Conservation (phyloP, 2,888 invertebrate species). For the Agonopterix subpropinquella region DNA sequence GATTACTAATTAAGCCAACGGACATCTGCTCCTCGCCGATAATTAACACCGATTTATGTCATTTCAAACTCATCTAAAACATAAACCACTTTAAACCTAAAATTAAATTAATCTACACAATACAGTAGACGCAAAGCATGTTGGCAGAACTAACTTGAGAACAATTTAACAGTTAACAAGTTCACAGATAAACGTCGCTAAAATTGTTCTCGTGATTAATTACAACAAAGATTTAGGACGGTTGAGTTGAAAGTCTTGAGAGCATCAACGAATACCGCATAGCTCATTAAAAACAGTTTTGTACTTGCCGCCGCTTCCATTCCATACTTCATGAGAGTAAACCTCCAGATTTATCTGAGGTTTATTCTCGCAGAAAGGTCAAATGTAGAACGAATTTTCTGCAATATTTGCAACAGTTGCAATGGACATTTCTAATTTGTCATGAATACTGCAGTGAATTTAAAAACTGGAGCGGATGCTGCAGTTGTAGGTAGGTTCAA, state of each 20-base stretch:
- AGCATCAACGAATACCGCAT: slow-evolving; percentile 13
- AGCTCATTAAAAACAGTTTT: slow-evolving; percentile 20
- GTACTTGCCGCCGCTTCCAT: slow-evolving; percentile 3
- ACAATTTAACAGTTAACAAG: slow-evolving; percentile 50
- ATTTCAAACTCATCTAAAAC: slow-evolving; percentile 12
- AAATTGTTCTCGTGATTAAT: slow-evolving; percentile 48
- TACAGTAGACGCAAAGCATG: slow-evolving; percentile 28
- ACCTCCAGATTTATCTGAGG: no score
- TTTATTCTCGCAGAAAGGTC: no score
- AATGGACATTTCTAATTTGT: background rate
- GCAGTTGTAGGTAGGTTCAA: slow-evolving; percentile 16
- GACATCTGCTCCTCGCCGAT: slow-evolving; percentile 31
- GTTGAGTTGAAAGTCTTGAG: slow-evolving; percentile 11
- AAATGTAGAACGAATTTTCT: background rate
- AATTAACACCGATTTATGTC: background rate
- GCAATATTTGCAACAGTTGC: background rate
- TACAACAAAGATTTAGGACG: slow-evolving; percentile 19
- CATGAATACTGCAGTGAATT: slow-evolving; percentile 1
- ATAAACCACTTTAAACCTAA: slow-evolving; percentile 8
- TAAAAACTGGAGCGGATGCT: slow-evolving; percentile 8
- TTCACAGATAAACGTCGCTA: slow-evolving; percentile 37
- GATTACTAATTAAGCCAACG: slow-evolving; percentile 40
- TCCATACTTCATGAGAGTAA: no score
- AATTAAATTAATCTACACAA: slow-evolving; percentile 20
- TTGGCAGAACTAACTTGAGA: slow-evolving; percentile 36